Evolutionary conservation across 2,797 vertebrate species (phyloP), one percentile per base, ranked within the genome.

Genomic region (Siniperca undulata): DNA sequence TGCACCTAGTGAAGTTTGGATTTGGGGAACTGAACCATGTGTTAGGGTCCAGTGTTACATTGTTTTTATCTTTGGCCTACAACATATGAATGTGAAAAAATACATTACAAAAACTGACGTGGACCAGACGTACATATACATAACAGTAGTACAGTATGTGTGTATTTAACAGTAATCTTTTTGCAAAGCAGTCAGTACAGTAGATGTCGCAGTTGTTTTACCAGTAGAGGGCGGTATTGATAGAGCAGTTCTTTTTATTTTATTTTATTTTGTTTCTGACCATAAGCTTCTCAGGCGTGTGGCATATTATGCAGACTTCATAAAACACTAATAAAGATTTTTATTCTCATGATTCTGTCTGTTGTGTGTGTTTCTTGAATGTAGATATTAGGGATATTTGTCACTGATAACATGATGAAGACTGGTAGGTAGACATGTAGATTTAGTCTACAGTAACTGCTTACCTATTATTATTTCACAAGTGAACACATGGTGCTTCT

Each of bases 291-390:
- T 98, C 97, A 97, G 97, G 97, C 92, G 96, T 98, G 97, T 97
- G 97, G 96, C 97, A 96, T 95, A 95, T 95, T 97, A 97, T 98
- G 97, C 97, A 97, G 97, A 97, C 96, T 97, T 97, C 96, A 97
- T 97, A 97, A 98, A 98, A 98, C 97, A 98, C 97, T 98, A 98
- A 98, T 98, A 98, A 98, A 98, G 96, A 95, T 96, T 97, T 97
- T 97, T 97, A 97, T 98, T 98, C 97, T 95, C 94, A 94, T 94
- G 93, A 92, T 70, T 84, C 70, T 67, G 79, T 72, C 3, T 91
- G 30, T 64, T 30, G 30, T 80, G 24, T 40, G 30, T 70, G 27
- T 75, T 55, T 85, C 38, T 34, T 74, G 16, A 30, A 17, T 77
- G 0, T 5, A 46, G 9, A 19, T 69, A 52, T 40, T 20, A 1